phyloP scores from a whole-genome alignment of 2,888 invertebrate species.

The Drosophila neoperkinsi region DNA sequence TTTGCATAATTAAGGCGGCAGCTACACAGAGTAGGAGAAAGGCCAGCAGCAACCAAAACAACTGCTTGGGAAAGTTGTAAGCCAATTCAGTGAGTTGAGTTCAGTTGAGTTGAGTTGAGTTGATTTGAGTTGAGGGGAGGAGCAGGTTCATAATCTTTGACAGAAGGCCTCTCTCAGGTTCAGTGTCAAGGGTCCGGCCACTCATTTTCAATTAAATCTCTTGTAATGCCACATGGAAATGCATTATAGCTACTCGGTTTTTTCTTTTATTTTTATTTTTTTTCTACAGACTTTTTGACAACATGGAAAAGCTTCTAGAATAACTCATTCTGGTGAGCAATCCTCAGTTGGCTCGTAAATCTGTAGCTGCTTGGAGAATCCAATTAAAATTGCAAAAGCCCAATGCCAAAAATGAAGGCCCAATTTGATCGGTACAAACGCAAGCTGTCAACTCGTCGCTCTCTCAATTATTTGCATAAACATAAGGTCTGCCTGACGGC shows the following conservation, averaged over 20 bases:
- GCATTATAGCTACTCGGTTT: neutral
- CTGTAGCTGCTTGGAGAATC: slow-evolving; percentile 35
- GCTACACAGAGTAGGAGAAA: slow-evolving; percentile 38
- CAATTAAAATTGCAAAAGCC: slow-evolving; percentile 60
- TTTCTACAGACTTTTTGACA: neutral
- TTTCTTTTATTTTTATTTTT: neutral
- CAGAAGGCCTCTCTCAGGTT: slow-evolving; percentile 44
- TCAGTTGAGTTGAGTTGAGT: neutral
- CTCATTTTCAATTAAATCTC: slow-evolving; percentile 61
- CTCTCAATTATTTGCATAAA: slow-evolving; percentile 59
- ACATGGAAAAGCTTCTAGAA: slow-evolving; percentile 58
- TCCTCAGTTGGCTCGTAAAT: slow-evolving; percentile 49
- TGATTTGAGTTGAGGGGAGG: neutral
- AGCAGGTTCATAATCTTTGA: slow-evolving; percentile 28
- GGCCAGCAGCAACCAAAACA: slow-evolving; percentile 18
- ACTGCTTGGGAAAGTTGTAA: slow-evolving; percentile 43
- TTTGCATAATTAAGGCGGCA: slow-evolving; percentile 77
- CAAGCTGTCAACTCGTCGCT: slow-evolving; percentile 48
- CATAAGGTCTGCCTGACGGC: slow-evolving; percentile 20
- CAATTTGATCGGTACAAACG: slow-evolving; percentile 40
- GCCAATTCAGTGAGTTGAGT: slow-evolving; percentile 1
- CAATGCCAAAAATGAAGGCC: slow-evolving; percentile 25
- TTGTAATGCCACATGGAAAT: slow-evolving; percentile 55
- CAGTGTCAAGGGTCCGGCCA: slow-evolving; percentile 66
- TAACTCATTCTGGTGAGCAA: slow-evolving; percentile 15